Base-by-base conservation (phyloP, 2,113 vertebrate genomes). In the Coreoperca whiteheadi region DNA sequence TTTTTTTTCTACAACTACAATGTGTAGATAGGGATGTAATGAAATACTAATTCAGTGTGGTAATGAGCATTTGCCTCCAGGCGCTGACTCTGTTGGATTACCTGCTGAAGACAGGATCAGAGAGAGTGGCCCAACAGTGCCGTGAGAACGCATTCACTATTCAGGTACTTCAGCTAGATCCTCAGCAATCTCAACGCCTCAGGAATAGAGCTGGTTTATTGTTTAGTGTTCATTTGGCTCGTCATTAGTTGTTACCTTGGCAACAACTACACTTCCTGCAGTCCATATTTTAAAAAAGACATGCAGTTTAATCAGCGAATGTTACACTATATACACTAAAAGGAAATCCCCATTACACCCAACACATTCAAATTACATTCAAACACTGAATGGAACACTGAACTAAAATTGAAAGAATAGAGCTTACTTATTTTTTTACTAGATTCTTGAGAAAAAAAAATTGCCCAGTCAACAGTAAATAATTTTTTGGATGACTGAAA, bases 11-110 rank as follows among this genome's bases (percentile, higher is more conserved):
- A 48, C 18, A 39, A 18, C 9, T 67, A 8, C 34, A 30, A 37
- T 28, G 37, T 25, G 7, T n/a, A 41, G 12, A 6, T 3, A 20
- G 32, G 43, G 53, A n/a, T 70, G 25, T 56, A 21, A 34, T 14
- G 18, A 71, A 37, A 57, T 50, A 10, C 9, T 39, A 1, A 43
- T 61, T 32, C 57, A 83, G 63, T 67, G 46, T 72, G 37, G 12
- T 81, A 50, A 79, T 67, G 1, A 12, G 15, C 5, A 1, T 87
- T 56, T 82, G 25, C 59, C 48, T 86, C n/a, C 85, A 96, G 95
- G 98, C 98, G 0, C 95, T 99, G 86, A 99, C 97, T 3, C 94
- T 99, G 77, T 89, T 99, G 93, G 98, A 99, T 92, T 99, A 99
- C 94, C 95, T 99, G 93, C 95, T 98, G 81, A 99, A 99, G 96